Conservation (phyloP, 53 echinoderm and acorn worm species). For the Henricia sp. region DNA sequence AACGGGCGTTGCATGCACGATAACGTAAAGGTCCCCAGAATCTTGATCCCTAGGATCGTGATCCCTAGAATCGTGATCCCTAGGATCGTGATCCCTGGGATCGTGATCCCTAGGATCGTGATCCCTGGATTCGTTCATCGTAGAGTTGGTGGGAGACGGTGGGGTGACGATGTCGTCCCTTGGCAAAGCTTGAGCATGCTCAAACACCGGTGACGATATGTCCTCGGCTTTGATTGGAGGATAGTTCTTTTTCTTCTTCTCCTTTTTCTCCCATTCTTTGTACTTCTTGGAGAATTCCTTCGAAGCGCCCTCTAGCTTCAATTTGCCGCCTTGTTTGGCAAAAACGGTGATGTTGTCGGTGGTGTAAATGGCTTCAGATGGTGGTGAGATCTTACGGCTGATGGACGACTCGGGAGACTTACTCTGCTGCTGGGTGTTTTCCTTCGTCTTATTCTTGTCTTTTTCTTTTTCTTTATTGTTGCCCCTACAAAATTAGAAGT, state of each 20-base stretch:
- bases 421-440: conserved; percentile 57
- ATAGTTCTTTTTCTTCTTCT: conserved; percentile 60
- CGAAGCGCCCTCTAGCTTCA: conserved; percentile 83
- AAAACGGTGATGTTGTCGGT: conserved; percentile 78
- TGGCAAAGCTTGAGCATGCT: conserved; percentile 41
- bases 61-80: background rate
- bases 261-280: conserved; percentile 91
- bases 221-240: conserved; percentile 35
- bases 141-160: conserved; percentile 12
- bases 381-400: conserved; percentile 39
- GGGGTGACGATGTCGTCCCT: conserved; percentile 50
- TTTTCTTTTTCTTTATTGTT: conserved; percentile 51
- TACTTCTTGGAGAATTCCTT: conserved; percentile 91
- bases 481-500: no score
- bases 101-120: background rate
- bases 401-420: conserved; percentile 64
- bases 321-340: conserved; percentile 81
- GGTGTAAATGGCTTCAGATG: conserved; percentile 59
- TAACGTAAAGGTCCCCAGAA: conserved; percentile 42
- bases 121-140: conserved; percentile 33
- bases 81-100: background rate
- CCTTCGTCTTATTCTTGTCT: conserved; percentile 56
- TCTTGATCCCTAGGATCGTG: background rate
- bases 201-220: conserved; percentile 24
- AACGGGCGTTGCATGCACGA: conserved; percentile 67